Percentiles rank a stretch among this genome's conserved stretches.
These are phyloP conservation scores for Tenebrosternarchus preto DNA, from an alignment of 2,113 vertebrate species.

Conservation along the genomic window DNA sequence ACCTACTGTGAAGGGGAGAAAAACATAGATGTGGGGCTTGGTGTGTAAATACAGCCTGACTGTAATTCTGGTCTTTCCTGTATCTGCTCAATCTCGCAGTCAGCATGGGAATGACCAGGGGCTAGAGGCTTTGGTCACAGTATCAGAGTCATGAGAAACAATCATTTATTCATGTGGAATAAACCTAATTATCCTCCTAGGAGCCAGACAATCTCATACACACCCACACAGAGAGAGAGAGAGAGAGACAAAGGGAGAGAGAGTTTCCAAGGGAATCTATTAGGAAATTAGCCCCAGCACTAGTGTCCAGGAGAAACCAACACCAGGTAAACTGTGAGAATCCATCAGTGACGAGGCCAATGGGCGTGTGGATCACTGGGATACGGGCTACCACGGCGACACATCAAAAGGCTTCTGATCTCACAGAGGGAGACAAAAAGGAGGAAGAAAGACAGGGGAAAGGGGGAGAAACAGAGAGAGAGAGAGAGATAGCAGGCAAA, in stretches of 20 bases:
- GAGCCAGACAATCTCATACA: constrained; percentile 70
- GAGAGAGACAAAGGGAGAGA: not conserved
- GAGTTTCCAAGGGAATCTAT: constrained; percentile 67
- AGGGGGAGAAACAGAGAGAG: constrained; percentile 4
- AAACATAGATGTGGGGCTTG: not conserved
- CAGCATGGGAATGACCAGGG: not conserved
- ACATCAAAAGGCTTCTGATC: constrained; percentile 44
- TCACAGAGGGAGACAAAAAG: constrained; percentile 50
- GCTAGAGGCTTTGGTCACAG: constrained; percentile 1
- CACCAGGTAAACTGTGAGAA: constrained; percentile 50
- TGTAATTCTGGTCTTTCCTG: not conserved
- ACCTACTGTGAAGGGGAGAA: not conserved
- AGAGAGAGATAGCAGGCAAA: constrained; percentile 40
- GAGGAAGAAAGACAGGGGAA: constrained; percentile 18
- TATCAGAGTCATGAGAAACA: constrained; percentile 57
- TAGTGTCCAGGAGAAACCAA: constrained; percentile 69
- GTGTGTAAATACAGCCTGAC: not conserved
- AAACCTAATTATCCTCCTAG: constrained; percentile 66
- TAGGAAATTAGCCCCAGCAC: constrained; percentile 74
- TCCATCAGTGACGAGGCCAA: constrained; percentile 55
- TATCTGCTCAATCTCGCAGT: constrained; percentile 3
- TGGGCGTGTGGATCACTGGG: constrained; percentile 62
- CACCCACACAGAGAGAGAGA: constrained; percentile 59
- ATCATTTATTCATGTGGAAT: constrained; percentile 75
- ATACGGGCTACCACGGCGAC: constrained; percentile 57